A percentile compares a stretch with the other conserved stretches of the same genome.
phyloP scores from a whole-genome alignment of 2,113 vertebrate species.

The Sphyrna mokarran region DNA sequence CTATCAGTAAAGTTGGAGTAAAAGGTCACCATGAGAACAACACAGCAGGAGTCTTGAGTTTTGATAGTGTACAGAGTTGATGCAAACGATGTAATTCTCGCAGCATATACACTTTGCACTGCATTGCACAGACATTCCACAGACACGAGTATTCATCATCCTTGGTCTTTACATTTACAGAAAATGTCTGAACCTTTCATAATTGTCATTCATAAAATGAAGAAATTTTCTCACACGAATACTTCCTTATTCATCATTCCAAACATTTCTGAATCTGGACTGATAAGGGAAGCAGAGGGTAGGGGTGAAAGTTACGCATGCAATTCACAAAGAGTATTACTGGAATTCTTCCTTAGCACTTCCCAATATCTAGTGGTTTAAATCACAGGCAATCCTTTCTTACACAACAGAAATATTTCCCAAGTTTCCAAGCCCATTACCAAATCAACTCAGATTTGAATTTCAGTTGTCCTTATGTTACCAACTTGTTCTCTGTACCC shows the following conservation, averaged over 20 bases:
- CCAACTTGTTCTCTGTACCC: background rate
- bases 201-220: background rate
- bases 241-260: background rate
- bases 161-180: background rate
- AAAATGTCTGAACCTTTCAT: background rate
- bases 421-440: background rate
- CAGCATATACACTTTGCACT: background rate
- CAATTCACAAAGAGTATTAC: background rate
- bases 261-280: background rate
- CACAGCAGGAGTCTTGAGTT: background rate
- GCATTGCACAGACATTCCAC: background rate
- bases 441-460: conserved; percentile 1
- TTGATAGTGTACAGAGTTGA: background rate
- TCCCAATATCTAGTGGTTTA: background rate
- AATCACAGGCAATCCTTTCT: background rate
- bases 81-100: background rate
- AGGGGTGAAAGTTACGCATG: too few relatives aligned
- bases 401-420: background rate
- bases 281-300: too few relatives aligned
- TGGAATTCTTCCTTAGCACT: background rate
- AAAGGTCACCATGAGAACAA: conserved; percentile 3
- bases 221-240: background rate
- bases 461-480: background rate
- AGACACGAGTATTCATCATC: background rate
- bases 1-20: background rate